Evolutionary conservation across 2,888 invertebrate genomes (phyloP), one percentile per base, ranked within the genome.

Genomic region (Lithophane socia): DNA sequence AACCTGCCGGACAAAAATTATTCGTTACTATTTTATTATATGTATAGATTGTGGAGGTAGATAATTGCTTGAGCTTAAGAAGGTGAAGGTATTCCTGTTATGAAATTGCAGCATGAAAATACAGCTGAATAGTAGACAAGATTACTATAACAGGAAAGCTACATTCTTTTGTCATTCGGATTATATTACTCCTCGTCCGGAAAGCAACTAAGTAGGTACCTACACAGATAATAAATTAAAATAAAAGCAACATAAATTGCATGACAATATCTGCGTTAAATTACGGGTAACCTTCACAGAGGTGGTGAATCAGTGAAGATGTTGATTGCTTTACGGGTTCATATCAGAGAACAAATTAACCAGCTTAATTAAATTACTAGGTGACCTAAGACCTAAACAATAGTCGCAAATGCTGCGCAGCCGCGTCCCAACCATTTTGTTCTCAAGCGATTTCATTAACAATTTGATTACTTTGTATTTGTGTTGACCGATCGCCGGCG

Each of bases 401-500:
- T 64, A 21, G 10, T 37, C 13, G 44, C 72, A 73, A 75, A 63
- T 44, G 52, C 61, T 54, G 54, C 54, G 47, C 47, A 42, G 37
- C 64, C 61, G n/a, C 8, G 9, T 63, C 61, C n/a, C 54, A 47
- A 18, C 12, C 64, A 54, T 71, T 81, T 58, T 68, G 42, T 79
- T 75, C 64, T 69, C 85, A 85, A 86, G 77, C 88, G 86, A 79
- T 92, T 93, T 91, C 91, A 94, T 94, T 94, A 93, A 91, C 90
- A 92, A 92, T 94, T 94, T 93, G 92, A 95, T 95, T 94, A 93
- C 94, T 95, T 94, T 92, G 86, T 94, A 93, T 95, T 95, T 95
- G 93, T 94, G 92, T 95, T 95, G 90, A 89, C 89, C 87, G 89
- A 89, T 82, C 86, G 83, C 84, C 84, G 64, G 69, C 76, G 67